Percentiles rank a stretch among this genome's conserved stretches.
These are phyloP conservation scores for Arenaria interpres DNA, from an alignment of 2,113 vertebrate genomes.

Conservation along the genomic window DNA sequence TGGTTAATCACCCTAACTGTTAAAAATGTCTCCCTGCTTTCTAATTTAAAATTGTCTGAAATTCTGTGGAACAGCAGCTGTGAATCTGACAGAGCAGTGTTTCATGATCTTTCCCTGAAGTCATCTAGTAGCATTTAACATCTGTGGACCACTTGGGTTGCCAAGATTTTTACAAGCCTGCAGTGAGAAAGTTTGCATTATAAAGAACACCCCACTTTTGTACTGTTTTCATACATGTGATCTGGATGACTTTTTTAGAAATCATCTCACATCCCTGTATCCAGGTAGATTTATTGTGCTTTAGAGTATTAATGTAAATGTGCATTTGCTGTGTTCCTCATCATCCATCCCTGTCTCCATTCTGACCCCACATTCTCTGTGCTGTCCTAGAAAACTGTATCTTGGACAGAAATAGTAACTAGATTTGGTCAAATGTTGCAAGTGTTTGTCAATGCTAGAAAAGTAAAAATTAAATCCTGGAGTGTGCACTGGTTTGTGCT, in stretches of 20 bases:
- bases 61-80: constrained; percentile 33
- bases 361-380: background rate
- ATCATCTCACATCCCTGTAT: background rate
- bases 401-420: background rate
- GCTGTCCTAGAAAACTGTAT: background rate
- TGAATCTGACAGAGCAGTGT: constrained; percentile 21
- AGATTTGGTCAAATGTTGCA: background rate
- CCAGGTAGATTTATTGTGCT: background rate
- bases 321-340: background rate
- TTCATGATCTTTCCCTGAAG: constrained; percentile 52
- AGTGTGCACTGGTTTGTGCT: background rate
- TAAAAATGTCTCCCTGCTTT: background rate
- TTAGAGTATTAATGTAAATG: background rate
- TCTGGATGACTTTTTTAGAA: background rate
- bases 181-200: background rate
- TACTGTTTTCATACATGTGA: background rate
- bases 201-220: background rate
- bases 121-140: constrained; percentile 48
- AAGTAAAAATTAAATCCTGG: background rate
- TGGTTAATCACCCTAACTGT: background rate
- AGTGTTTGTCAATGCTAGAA: background rate
- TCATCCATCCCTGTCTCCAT: background rate
- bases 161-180: constrained; percentile 33
- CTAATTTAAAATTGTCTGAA: background rate
- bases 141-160: constrained; percentile 19